phyloP scores from a whole-genome alignment of 1,140 invertebrate species.

The Conopomorpha cramerella region DNA sequence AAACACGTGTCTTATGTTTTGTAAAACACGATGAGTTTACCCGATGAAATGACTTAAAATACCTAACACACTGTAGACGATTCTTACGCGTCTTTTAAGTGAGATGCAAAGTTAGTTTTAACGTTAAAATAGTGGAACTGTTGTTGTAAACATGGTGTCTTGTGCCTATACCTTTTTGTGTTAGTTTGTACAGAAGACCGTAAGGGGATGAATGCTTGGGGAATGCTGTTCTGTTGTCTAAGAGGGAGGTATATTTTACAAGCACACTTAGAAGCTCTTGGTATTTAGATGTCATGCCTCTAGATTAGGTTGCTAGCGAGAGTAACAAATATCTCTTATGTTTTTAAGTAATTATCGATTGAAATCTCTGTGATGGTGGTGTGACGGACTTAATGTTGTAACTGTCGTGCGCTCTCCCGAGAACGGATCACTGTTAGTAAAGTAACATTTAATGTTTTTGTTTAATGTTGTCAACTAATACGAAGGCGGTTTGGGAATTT shows the following conservation, averaged over 20 bases:
- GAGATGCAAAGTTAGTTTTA: no score
- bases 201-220: slow-evolving; percentile 49
- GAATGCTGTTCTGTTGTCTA: slow-evolving; percentile 21
- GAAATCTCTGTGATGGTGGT: slow-evolving; percentile 8
- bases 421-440: slow-evolving; percentile 54
- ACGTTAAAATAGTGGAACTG: slow-evolving; percentile 19
- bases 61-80: no score
- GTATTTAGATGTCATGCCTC: slow-evolving; percentile 17
- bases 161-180: slow-evolving; percentile 40
- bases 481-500: slow-evolving; percentile 40
- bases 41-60: no score
- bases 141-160: slow-evolving; percentile 11
- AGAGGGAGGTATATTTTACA: slow-evolving; percentile 34
- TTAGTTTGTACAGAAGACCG: slow-evolving; percentile 45
- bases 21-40: no score
- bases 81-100: slow-evolving; percentile 47
- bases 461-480: slow-evolving; percentile 56
- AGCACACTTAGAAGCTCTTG: slow-evolving; percentile 31
- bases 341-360: slow-evolving; percentile 33
- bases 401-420: no score
- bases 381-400: no score
- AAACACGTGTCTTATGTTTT: not conserved
- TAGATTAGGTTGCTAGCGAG: slow-evolving; percentile 22
- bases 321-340: slow-evolving; percentile 36
- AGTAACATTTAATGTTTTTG: slow-evolving; percentile 52